Evolutionary conservation across 2,888 invertebrate genomes (phyloP), one percentile per base, ranked within the genome.

Genomic region (Acrobeloides nanus): DNA sequence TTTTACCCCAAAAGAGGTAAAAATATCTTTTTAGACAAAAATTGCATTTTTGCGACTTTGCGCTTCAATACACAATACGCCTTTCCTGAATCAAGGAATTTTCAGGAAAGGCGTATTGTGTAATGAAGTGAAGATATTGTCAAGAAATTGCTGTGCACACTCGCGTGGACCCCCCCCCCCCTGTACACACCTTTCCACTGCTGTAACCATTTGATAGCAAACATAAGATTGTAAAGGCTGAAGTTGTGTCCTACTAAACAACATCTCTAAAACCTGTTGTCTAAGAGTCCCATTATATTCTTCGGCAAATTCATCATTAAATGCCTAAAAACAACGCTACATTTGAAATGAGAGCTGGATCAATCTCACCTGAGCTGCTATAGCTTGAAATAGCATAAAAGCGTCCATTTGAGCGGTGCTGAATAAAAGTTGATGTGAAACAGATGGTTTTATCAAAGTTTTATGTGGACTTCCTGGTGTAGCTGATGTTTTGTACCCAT

Each of bases 371-470:
- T 70, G 70, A 73, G 85, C 83, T 18, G 88, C 85, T 84, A 95
- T 87, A 71, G 95, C 92, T 54, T 86, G 83, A 17, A 95, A 81
- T 5, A 95, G 80, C 2, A 57, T 56, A 42, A 66, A 74, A 0
- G 69, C 72, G 45, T 70, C 73, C 81, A 26, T 78, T 58, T 43
- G 78, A 56, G 54, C 74, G 62, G 61, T 71, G 68, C 59, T 74
- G 72, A 56, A 75, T 56, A 38, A 68, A 52, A 55, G 72, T 53
- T 89, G 67, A 50, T 67, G 66, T 6, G 70, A 69, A 7, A 57
- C 55, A 1, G 68, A 67, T 6, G 66, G 62, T 15, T 52, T 55
- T 10, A 8, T 15, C 7, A 7, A 27, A 12, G 17, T 15, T 24
- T n/a, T 15, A 32, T 10, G 26, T 12, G 20, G n/a, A 15, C 27